phyloP scores from a whole-genome alignment of 2,797 vertebrate genomes.

The Intellagama lesueurii region DNA sequence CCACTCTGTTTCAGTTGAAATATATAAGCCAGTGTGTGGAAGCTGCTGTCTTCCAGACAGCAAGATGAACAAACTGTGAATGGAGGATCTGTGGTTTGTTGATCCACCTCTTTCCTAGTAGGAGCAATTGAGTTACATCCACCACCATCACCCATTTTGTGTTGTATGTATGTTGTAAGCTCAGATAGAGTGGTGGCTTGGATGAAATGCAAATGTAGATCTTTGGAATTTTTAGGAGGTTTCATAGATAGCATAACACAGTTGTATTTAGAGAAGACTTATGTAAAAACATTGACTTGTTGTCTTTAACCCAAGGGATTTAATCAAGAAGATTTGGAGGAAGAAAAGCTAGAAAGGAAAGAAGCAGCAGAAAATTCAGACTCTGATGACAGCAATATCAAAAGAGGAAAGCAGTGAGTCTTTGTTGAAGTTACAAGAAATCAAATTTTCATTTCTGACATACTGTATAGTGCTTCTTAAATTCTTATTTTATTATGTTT shows the following conservation, averaged over 20 bases:
- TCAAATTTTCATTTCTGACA: background rate
- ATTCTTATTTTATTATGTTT: background rate
- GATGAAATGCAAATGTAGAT: slow-evolving; percentile 14
- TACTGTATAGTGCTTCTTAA: rapidly evolving
- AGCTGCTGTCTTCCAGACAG: no score
- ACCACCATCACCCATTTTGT: no score
- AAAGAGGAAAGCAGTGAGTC: slow-evolving; percentile 91
- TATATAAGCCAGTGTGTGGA: no score
- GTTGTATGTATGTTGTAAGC: no score
- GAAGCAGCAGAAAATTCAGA: slow-evolving; percentile 89
- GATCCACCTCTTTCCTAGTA: no score
- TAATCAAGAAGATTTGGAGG: slow-evolving; percentile 97
- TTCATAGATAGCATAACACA: background rate
- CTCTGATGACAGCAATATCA: slow-evolving; percentile 89
- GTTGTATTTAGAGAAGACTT: background rate
- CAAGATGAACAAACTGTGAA: no score
- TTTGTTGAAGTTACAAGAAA: background rate
- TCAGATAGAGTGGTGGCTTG: slow-evolving; percentile 6
- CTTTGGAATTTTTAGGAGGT: background rate
- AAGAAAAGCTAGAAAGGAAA: slow-evolving; percentile 81
- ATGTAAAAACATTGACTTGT: slow-evolving; percentile 22
- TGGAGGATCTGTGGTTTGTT: no score
- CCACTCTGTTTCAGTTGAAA: no score
- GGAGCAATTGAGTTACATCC: no score
- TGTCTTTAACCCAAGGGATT: slow-evolving; percentile 86